phyloP scores from a whole-genome alignment of 1,140 invertebrate species.

The Sitophilus oryzae region DNA sequence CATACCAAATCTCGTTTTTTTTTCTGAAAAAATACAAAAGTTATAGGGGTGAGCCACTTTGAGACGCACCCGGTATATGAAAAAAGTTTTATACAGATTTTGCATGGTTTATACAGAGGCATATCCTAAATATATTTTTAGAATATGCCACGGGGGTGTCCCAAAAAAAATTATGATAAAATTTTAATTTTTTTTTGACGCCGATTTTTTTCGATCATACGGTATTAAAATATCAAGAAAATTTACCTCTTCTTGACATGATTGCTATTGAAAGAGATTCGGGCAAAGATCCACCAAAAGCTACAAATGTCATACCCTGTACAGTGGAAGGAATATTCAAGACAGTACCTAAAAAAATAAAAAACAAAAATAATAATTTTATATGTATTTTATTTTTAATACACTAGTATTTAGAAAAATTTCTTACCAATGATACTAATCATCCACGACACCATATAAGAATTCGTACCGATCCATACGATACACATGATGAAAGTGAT shows the following conservation, averaged over 20 bases:
- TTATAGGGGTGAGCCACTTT: too few relatives aligned
- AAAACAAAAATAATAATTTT: neutral
- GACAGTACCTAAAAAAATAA: conserved; percentile 56
- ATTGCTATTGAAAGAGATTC: conserved; percentile 82
- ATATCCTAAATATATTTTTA: too few relatives aligned
- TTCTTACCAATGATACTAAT: conserved; percentile 73
- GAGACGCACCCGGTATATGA: too few relatives aligned
- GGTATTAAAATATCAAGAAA: too few relatives aligned
- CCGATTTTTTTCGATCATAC: too few relatives aligned
- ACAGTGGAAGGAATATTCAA: conserved; percentile 76
- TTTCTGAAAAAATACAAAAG: too few relatives aligned
- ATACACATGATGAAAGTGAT: conserved; percentile 82
- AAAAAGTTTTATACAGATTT: too few relatives aligned
- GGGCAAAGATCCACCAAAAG: conserved; percentile 81
- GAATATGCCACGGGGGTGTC: too few relatives aligned
- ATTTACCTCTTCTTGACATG: conserved; percentile 68
- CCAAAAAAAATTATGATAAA: too few relatives aligned
- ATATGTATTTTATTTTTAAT: neutral
- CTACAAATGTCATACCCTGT: conserved; percentile 85
- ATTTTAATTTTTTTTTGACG: too few relatives aligned
- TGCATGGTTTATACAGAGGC: too few relatives aligned
- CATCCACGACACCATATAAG: conserved; percentile 89
- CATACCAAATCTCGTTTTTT: too few relatives aligned
- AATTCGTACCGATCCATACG: conserved; percentile 75
- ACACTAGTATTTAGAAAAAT: neutral